Conservation (phyloP, 2,888 invertebrate species). For the Blera fallax region DNA sequence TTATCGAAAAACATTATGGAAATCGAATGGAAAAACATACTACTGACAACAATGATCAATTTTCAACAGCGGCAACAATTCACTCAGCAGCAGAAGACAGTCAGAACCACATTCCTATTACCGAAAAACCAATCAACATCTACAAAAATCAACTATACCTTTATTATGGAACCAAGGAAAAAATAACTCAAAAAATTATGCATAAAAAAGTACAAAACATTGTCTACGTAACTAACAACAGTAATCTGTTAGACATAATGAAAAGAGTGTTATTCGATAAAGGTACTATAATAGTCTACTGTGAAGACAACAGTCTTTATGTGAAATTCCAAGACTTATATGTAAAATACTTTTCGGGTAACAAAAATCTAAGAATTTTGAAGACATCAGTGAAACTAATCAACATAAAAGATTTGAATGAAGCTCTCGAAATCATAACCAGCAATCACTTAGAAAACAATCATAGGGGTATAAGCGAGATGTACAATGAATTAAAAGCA, state of each 20-base stretch:
- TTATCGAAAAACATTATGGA: slow-evolving; percentile 4
- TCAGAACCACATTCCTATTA: not conserved
- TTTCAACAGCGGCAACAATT: slow-evolving; percentile 15
- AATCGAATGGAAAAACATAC: not conserved
- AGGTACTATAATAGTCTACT: slow-evolving; percentile 8
- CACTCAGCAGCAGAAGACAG: not conserved
- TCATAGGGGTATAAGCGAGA: slow-evolving; percentile 1
- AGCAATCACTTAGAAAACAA: not conserved
- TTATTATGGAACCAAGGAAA: not conserved
- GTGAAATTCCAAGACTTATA: slow-evolving; percentile 12
- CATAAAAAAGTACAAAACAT: slow-evolving; percentile 24
- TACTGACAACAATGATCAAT: slow-evolving; percentile 1
- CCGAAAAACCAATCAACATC: slow-evolving; percentile 2
- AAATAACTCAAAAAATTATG: slow-evolving; percentile 1
- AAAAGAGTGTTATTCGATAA: slow-evolving; percentile 9
- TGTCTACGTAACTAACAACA: not conserved
- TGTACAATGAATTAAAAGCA: slow-evolving; percentile 18
- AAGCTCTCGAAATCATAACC: slow-evolving; percentile 1
- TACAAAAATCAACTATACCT: slow-evolving; percentile 22
- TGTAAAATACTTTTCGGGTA: not conserved
- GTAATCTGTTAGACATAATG: slow-evolving; percentile 11
- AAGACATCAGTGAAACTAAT: slow-evolving; percentile 5
- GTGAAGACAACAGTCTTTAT: slow-evolving; percentile 1
- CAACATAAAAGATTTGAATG: slow-evolving; percentile 2
- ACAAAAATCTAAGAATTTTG: slow-evolving; percentile 1